Conservation (phyloP, 2,888 invertebrate genomes). For the Ethmia dodecea region DNA sequence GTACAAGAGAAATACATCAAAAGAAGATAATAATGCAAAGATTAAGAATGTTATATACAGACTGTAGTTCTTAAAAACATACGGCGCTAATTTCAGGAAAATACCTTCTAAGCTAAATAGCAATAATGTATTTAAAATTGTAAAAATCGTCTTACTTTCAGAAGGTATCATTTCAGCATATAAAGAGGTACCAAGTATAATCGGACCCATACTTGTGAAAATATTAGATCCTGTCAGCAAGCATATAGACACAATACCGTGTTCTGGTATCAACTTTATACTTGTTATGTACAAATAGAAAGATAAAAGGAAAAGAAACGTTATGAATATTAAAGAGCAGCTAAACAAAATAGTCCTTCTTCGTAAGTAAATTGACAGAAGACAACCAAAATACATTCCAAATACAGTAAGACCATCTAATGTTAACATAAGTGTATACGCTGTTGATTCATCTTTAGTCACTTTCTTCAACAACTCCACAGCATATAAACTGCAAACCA, state of each 20-base stretch:
- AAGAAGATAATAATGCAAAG: slow-evolving; percentile 18
- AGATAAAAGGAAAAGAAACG: slow-evolving; percentile 39
- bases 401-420: slow-evolving; percentile 50
- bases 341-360: slow-evolving; percentile 39
- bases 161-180: slow-evolving; percentile 46
- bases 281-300: slow-evolving; percentile 41
- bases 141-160: slow-evolving; percentile 37
- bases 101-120: slow-evolving; percentile 36
- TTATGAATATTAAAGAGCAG: slow-evolving; percentile 34
- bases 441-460: slow-evolving; percentile 35
- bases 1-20: no score
- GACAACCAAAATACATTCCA: slow-evolving; percentile 46
- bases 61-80: slow-evolving; percentile 33
- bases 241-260: slow-evolving; percentile 33
- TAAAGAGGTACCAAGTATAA: slow-evolving; percentile 43
- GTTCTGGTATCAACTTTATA: slow-evolving; percentile 29
- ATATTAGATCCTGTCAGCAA: slow-evolving; percentile 41
- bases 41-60: slow-evolving; percentile 40
- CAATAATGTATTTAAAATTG: slow-evolving; percentile 32
- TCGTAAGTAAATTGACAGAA: slow-evolving; percentile 34
- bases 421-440: slow-evolving; percentile 47
- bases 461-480: slow-evolving; percentile 42
- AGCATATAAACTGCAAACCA: slow-evolving; percentile 38
- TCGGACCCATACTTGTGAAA: slow-evolving; percentile 46
- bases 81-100: slow-evolving; percentile 36